A percentile compares a stretch with the other conserved stretches of the same genome.
Conservation (phyloP, 1,140 invertebrate species). For the Psix sp. region DNA sequence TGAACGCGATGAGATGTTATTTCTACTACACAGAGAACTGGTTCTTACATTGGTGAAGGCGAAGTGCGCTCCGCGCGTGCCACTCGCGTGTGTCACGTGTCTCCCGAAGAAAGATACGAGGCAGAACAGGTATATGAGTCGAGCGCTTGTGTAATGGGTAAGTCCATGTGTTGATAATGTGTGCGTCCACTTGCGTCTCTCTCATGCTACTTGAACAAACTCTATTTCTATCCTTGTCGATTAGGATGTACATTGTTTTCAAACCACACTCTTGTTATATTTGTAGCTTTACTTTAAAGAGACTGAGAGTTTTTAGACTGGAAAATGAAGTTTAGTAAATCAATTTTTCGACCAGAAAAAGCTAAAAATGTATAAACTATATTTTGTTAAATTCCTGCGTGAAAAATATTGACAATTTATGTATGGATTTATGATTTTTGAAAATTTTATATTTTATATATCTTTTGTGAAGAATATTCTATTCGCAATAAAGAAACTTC, state of each 20-base stretch:
- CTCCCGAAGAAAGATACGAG: constrained; percentile 63
- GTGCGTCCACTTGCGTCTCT: constrained; percentile 21
- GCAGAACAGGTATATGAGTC: constrained; percentile 55
- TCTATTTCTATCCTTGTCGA: constrained; percentile 1
- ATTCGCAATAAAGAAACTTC: too few species aligned
- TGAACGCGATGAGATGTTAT: constrained; percentile 62
- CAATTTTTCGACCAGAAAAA: too few species aligned
- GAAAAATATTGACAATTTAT: too few species aligned
- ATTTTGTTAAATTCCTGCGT: too few species aligned
- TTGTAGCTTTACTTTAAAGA: too few species aligned
- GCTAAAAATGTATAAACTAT: too few species aligned
- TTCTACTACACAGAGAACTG: constrained; percentile 73
- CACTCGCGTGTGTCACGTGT: constrained; percentile 76
- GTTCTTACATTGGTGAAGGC: constrained; percentile 69
- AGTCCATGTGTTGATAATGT: constrained; percentile 42
- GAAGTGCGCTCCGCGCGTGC: constrained; percentile 73
- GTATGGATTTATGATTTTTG: too few species aligned
- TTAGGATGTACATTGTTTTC: not conserved
- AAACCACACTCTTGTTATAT: not conserved
- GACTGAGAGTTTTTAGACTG: too few species aligned
- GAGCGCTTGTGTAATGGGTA: constrained; percentile 41
- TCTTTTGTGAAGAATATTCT: too few species aligned
- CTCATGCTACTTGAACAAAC: constrained; percentile 10
- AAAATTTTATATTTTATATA: too few species aligned
- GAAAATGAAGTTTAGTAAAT: too few species aligned